Percentiles rank a stretch among this genome's conserved stretches.
These are phyloP conservation scores for Paradoxurus hermaphroditus DNA, from an alignment of 2,113 vertebrate species.

Conservation along the genomic window DNA sequence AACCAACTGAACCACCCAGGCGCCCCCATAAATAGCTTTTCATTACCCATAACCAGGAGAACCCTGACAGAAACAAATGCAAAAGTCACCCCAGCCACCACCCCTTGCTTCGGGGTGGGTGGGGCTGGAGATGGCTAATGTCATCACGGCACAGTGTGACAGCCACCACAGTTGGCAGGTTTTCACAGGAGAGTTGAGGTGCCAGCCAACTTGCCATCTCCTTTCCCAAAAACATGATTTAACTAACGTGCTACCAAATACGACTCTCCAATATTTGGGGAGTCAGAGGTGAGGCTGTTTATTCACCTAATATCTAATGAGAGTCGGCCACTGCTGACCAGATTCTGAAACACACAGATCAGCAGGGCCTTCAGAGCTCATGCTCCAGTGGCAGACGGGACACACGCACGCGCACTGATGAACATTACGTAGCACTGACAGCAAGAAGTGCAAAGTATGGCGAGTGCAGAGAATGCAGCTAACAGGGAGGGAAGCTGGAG, in stretches of 20 bases:
- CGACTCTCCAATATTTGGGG: background rate
- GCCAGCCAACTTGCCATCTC: background rate
- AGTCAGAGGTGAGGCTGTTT: background rate
- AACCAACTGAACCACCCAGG: background rate
- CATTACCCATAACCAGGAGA: background rate
- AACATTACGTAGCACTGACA: background rate
- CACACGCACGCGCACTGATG: background rate
- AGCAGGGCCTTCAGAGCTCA: background rate
- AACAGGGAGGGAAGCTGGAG: background rate
- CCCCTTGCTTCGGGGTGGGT: background rate
- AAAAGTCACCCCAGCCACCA: background rate
- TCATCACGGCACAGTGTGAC: no score
- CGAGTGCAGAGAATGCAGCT: background rate
- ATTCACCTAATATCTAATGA: background rate
- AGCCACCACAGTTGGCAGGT: no score
- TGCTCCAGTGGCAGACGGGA: background rate
- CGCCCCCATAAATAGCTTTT: background rate
- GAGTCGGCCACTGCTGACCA: no score
- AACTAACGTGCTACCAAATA: background rate
- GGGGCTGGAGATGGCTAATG: background rate
- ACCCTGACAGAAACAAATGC: background rate
- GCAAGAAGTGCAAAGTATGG: background rate
- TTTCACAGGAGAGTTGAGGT: background rate
- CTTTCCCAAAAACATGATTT: background rate
- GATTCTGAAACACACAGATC: background rate